Conservation (phyloP, 2,113 vertebrate genomes). For the Sinocyclocheilus grahami region DNA sequence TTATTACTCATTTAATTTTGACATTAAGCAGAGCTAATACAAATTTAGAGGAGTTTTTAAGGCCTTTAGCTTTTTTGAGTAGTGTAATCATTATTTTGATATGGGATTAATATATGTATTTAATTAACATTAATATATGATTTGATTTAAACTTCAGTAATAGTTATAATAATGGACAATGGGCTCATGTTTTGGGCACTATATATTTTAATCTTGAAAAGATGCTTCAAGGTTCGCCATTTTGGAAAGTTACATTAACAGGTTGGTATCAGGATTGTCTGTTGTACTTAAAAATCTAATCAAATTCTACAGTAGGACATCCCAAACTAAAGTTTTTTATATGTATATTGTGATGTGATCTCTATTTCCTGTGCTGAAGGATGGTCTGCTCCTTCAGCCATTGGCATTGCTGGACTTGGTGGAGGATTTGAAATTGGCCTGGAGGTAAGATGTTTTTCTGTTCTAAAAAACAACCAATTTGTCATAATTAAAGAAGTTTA, state of each 20-base stretch:
- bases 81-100: background rate
- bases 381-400: slow-evolving; percentile 96
- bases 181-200: background rate
- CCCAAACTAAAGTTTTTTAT: background rate
- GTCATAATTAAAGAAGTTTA: no score
- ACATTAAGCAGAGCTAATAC: background rate
- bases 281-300: background rate
- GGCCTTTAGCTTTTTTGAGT: background rate
- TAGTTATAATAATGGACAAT: background rate
- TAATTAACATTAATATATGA: no score
- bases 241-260: no score
- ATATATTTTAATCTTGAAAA: background rate
- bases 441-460: slow-evolving; percentile 79
- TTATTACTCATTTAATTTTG: background rate
- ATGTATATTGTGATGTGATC: background rate
- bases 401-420: slow-evolving; percentile 94
- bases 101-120: no score
- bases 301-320: background rate
- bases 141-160: no score
- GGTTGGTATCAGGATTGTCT: background rate
- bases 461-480: background rate
- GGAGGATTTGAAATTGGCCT: slow-evolving; percentile 97
- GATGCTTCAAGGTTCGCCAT: background rate
- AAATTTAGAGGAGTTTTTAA: background rate
- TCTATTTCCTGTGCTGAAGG: slow-evolving; percentile 65